Base-by-base conservation (phyloP, 2,888 invertebrate genomes). In the Acronicta aceris region DNA sequence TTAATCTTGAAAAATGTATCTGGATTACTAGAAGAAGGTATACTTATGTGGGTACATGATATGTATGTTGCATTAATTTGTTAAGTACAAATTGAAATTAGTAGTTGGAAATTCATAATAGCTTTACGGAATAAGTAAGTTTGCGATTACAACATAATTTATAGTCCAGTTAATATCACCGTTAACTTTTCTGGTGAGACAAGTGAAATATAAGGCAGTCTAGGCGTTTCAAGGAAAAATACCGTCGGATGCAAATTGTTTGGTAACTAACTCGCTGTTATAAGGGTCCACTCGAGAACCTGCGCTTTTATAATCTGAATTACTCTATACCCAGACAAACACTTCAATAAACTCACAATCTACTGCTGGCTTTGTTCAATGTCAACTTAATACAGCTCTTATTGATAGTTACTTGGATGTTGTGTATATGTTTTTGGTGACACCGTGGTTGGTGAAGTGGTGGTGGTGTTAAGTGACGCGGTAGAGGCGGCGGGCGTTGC, bases 201-300 rank as follows among this genome's bases (percentile, higher is more conserved):
- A 74, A 81, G 79, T 77, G 74, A 82, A 83, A 83, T 82, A 81
- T 80, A 81, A 81, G 76, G 81, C 74, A 76, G 75, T 67, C 82
- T 77, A 78, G 75, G 69, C 72, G 75, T 85, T 88, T 87, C 87
- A 84, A 88, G 89, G 90, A 91, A 92, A 91, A 89, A 90, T 85
- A 88, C 85, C 81, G 79, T 78, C 83, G 69, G 85, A 89, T 88
- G 90, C 87, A 90, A 89, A 91, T 90, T 84, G 84, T 90, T 88
- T 83, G 82, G 84, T 85, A 86, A 87, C 86, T 82, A 89, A 86
- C 86, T 88, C 81, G 86, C 80, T 73, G 86, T 86, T 89, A 88
- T 88, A 87, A 88, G 83, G 83, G 79, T 82, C 82, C 81, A 84
- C 76, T 81, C 72, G 70, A 83, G 78, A 83, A 79, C 78, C 78